phyloP scores from a whole-genome alignment of 2,113 vertebrate species.

The Elanoides forficatus region DNA sequence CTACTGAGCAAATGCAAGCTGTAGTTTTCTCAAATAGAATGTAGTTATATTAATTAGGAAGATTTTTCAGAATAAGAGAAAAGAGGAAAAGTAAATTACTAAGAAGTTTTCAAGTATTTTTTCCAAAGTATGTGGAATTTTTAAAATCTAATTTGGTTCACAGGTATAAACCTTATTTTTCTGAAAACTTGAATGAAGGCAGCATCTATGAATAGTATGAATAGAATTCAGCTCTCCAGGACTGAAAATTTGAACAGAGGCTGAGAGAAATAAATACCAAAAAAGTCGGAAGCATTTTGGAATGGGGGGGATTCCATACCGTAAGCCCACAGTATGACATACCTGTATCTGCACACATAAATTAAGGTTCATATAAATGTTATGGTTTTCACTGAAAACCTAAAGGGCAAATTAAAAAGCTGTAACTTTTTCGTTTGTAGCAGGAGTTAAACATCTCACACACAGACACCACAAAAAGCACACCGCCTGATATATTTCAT shows the following conservation, averaged over 20 bases:
- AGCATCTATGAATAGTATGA: not conserved
- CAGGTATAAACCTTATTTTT: not conserved
- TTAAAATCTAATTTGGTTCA: not conserved
- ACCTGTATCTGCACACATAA: not conserved
- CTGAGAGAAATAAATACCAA: not conserved
- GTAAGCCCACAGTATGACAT: not conserved
- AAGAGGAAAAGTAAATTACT: not conserved
- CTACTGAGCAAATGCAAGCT: not conserved
- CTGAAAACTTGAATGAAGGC: not conserved
- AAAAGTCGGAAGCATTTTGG: not conserved
- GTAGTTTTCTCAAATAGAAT: not conserved
- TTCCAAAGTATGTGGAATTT: not conserved
- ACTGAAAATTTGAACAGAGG: not conserved
- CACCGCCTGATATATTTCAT: not conserved
- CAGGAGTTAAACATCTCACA: not conserved
- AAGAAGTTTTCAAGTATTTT: not conserved
- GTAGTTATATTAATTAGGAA: not conserved
- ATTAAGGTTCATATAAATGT: not conserved
- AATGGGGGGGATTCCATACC: not conserved
- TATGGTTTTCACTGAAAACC: not conserved
- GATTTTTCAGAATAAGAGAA: not conserved
- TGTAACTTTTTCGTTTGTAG: not conserved
- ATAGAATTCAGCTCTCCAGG: not conserved
- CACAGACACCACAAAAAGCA: not conserved
- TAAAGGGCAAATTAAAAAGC: not conserved